Evolutionary conservation across 2,888 invertebrate genomes (phyloP).

Genomic region (Omphaloscelis lunosa): DNA sequence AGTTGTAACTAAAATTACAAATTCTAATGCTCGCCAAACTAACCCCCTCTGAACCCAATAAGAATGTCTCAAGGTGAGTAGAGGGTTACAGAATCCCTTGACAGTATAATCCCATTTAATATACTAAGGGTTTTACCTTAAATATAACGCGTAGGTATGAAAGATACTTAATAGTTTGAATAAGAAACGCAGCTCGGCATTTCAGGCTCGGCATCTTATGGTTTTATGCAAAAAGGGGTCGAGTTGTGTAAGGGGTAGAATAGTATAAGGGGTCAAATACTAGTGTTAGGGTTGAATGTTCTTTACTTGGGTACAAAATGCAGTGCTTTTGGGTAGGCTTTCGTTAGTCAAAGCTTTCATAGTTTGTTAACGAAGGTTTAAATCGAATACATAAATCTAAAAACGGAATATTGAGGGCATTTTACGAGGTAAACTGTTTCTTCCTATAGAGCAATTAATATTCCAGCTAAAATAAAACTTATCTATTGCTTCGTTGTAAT

Average conservation of each 20-base stretch:
- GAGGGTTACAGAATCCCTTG: constrained; percentile 64
- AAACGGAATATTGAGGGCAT: too few species aligned
- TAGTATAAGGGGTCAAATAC: not conserved
- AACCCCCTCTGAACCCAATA: constrained; percentile 29
- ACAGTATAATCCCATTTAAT: constrained; percentile 72
- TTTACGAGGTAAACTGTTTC: too few species aligned
- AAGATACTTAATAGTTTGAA: constrained; percentile 54
- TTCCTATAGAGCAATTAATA: too few species aligned
- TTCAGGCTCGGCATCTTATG: constrained; percentile 33
- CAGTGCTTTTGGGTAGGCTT: not conserved
- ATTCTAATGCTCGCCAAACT: constrained; percentile 36
- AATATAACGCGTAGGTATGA: constrained; percentile 57
- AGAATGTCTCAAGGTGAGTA: constrained; percentile 67
- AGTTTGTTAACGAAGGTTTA: constrained; percentile 1
- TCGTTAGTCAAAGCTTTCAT: not conserved
- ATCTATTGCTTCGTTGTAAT: too few species aligned
- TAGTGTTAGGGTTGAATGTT: constrained; percentile 21
- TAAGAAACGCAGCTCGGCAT: constrained; percentile 44
- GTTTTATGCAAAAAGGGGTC: constrained; percentile 46
- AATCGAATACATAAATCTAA: too few species aligned
- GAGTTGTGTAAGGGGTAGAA: not conserved
- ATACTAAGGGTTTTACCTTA: constrained; percentile 65
- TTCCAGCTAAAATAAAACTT: too few species aligned
- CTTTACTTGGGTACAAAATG: constrained; percentile 22
- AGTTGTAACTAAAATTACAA: constrained; percentile 4